phyloP scores from a whole-genome alignment of 2,888 invertebrate genomes.

The Stratiomys singularior region DNA sequence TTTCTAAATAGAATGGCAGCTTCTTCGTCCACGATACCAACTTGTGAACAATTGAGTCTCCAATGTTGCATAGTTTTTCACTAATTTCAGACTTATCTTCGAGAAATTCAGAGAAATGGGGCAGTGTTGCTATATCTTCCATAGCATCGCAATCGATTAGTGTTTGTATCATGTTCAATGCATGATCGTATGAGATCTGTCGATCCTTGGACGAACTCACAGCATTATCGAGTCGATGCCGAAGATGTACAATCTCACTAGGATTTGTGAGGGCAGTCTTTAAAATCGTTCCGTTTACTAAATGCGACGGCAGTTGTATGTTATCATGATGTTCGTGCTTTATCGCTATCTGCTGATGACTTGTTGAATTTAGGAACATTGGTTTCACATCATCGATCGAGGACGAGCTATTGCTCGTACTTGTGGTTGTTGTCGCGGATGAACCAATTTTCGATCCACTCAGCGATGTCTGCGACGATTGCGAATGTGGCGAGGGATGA shows the following conservation, averaged over 20 bases:
- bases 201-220: conserved; percentile 89
- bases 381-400: conserved; percentile 51
- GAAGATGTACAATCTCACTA: conserved; percentile 89
- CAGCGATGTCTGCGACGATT: conserved; percentile 61
- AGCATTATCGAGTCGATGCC: conserved; percentile 87
- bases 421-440: conserved; percentile 21
- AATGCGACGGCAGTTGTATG: conserved; percentile 72
- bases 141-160: conserved; percentile 97
- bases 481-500: conserved; percentile 55
- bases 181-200: conserved; percentile 83
- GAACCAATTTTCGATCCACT: conserved; percentile 36
- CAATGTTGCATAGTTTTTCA: conserved; percentile 93
- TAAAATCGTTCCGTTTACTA: conserved; percentile 91
- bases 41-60: conserved; percentile 98
- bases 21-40: conserved; percentile 99
- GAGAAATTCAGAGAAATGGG: conserved; percentile 89
- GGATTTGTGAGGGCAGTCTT: conserved; percentile 95
- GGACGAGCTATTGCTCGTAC: conserved; percentile 37
- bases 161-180: conserved; percentile 88
- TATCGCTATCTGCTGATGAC: conserved; percentile 63
- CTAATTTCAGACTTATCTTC: conserved; percentile 92
- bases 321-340: conserved; percentile 58
- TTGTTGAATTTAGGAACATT: conserved; percentile 57
- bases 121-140: conserved; percentile 92
- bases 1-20: conserved; percentile 95